These are phyloP conservation scores for Ganaspis brasiliensis DNA, from an alignment of 2,888 invertebrate genomes.

Conservation along the genomic window DNA sequence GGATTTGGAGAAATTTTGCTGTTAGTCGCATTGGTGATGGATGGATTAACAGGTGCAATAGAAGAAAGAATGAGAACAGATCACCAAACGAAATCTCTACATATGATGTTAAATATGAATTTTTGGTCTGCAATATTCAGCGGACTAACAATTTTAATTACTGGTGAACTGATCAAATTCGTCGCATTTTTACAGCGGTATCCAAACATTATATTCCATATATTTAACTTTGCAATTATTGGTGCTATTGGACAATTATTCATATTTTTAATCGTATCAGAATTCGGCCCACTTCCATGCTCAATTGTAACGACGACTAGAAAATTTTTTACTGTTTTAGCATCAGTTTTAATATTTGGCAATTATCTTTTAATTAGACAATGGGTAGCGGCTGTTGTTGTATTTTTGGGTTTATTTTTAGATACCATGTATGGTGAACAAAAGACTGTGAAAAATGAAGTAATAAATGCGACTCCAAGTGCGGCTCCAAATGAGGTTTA, in stretches of 20 bases:
- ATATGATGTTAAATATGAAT: constrained; percentile 98
- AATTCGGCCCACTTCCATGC: constrained; percentile 97
- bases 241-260: constrained; percentile 98
- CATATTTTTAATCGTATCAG: constrained; percentile 95
- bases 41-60: constrained; percentile 94
- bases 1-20: constrained; percentile 91
- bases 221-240: constrained; percentile 89
- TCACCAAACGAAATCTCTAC: constrained; percentile 90
- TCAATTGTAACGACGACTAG: constrained; percentile 98
- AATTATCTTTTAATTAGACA: constrained; percentile 90
- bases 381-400: constrained; percentile 94
- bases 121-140: constrained; percentile 91
- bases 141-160: constrained; percentile 86
- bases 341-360: constrained; percentile 95
- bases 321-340: constrained; percentile 98
- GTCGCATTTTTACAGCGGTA: constrained; percentile 89
- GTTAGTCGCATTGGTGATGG: constrained; percentile 93
- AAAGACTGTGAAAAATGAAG: constrained; percentile 70
- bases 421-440: constrained; percentile 88
- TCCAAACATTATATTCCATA: constrained; percentile 88
- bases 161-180: constrained; percentile 93
- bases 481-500: no score
- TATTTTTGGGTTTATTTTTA: constrained; percentile 91
- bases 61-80: constrained; percentile 95
- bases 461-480: no score